phyloP scores from a whole-genome alignment of 2,113 vertebrate species.

The Ranitomeya variabilis region DNA sequence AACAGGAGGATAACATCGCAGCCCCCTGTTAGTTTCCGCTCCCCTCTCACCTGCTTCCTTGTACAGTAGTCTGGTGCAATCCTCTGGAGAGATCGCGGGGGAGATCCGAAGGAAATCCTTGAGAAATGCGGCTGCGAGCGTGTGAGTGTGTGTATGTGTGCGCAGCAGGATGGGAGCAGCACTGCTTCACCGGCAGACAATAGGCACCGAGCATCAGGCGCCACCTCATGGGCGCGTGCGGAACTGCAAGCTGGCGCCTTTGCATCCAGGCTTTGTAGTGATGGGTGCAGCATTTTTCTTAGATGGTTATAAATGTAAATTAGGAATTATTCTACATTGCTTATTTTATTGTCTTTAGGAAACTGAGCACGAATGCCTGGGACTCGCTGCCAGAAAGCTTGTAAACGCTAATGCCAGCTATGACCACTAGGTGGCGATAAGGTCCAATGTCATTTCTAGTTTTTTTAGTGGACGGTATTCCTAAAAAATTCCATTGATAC shows the following conservation, averaged over 20 bases:
- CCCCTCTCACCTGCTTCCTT: constrained; percentile 19
- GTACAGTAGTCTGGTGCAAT: background rate
- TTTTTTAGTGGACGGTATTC: background rate
- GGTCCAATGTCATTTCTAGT: background rate
- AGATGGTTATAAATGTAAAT: background rate
- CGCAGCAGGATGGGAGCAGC: constrained; percentile 45
- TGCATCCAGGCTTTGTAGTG: background rate
- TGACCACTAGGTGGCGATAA: background rate
- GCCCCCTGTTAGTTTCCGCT: background rate
- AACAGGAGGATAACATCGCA: background rate
- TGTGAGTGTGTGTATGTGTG: background rate
- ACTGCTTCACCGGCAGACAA: constrained; percentile 43
- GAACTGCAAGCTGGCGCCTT: background rate
- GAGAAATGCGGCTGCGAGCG: background rate
- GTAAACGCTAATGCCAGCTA: background rate
- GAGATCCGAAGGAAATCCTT: constrained; percentile 31
- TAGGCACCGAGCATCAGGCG: background rate
- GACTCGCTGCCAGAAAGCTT: too few species aligned
- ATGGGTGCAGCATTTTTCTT: background rate
- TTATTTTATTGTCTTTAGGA: background rate
- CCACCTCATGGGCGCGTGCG: background rate
- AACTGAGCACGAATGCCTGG: background rate
- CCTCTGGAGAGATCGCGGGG: background rate
- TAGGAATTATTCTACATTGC: background rate
- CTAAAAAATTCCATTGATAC: too few species aligned